Evolutionary conservation across 2,797 vertebrate species (phyloP).

Genomic region (Mormyrops boulengeri): DNA sequence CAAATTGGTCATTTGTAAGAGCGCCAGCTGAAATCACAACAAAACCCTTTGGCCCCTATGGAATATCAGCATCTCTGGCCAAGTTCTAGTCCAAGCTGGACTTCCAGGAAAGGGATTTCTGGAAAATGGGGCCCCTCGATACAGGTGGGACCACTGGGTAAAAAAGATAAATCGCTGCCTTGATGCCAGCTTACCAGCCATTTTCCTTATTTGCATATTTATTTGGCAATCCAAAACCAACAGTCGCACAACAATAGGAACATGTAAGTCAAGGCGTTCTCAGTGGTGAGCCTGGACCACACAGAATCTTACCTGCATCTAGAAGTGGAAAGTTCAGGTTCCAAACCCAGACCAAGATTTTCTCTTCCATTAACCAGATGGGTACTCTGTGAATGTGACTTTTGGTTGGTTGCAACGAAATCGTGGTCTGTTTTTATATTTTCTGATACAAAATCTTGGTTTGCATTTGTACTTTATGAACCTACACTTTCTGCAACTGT

Average conservation of each 20-base stretch:
- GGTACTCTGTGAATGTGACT: neutral
- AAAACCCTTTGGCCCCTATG: neutral
- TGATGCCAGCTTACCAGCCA: neutral
- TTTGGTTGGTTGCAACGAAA: neutral
- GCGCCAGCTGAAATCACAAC: neutral
- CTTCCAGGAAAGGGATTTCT: neutral
- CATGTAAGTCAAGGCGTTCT: neutral
- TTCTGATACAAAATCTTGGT: neutral
- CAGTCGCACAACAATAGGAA: conserved; percentile 1
- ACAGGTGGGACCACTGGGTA: too few species aligned
- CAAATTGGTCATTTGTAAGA: neutral
- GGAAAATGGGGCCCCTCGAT: neutral
- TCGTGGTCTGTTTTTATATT: neutral
- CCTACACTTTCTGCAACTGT: neutral
- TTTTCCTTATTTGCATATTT: conserved; percentile 7
- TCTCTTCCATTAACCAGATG: neutral
- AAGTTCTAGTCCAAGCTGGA: neutral
- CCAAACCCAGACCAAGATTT: neutral
- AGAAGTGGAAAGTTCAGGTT: neutral
- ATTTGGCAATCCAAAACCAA: conserved; percentile 17
- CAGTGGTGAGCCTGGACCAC: neutral
- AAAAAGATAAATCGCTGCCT: neutral
- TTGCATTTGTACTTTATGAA: neutral
- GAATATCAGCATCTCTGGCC: neutral
- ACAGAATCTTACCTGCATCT: neutral